phyloP scores from a whole-genome alignment of 2,797 vertebrate species.

The Oreochromis grahami region DNA sequence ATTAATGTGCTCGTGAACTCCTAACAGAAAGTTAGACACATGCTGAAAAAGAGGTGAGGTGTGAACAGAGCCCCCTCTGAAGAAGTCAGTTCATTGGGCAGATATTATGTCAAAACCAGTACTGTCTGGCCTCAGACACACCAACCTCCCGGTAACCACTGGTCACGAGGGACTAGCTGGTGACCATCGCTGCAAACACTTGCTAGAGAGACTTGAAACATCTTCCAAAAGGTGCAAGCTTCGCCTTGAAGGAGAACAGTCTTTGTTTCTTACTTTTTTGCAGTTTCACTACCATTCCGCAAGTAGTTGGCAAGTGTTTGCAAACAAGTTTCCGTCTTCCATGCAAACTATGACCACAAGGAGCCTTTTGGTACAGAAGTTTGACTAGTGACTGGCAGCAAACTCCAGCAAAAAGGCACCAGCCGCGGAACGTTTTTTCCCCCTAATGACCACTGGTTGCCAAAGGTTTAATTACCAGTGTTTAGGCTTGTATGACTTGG shows the following conservation, averaged over 20 bases:
- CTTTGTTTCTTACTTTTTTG: not conserved
- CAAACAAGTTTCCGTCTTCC: not conserved
- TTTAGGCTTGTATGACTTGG: not conserved
- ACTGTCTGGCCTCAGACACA: not conserved
- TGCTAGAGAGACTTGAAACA: fast-evolving
- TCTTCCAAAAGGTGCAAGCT: not conserved
- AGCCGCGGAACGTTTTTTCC: not conserved
- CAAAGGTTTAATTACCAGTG: not conserved
- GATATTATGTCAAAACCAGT: not conserved
- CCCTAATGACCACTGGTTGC: fast-evolving
- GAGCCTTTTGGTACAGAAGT: not conserved
- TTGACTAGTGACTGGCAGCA: not conserved
- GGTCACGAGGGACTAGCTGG: not conserved
- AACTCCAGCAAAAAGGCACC: not conserved
- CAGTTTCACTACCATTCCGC: fast-evolving
- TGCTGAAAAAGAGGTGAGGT: not conserved
- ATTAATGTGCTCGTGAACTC: constrained; percentile 22
- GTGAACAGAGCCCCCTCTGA: not conserved
- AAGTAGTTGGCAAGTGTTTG: not conserved
- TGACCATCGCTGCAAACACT: fast-evolving
- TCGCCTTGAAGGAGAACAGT: not conserved
- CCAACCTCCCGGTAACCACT: not conserved
- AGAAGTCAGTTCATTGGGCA: not conserved
- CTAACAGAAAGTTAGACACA: constrained; percentile 32
- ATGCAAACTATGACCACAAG: not conserved